Conservation (phyloP, 2,888 invertebrate genomes). For the Synergus itoensis region DNA sequence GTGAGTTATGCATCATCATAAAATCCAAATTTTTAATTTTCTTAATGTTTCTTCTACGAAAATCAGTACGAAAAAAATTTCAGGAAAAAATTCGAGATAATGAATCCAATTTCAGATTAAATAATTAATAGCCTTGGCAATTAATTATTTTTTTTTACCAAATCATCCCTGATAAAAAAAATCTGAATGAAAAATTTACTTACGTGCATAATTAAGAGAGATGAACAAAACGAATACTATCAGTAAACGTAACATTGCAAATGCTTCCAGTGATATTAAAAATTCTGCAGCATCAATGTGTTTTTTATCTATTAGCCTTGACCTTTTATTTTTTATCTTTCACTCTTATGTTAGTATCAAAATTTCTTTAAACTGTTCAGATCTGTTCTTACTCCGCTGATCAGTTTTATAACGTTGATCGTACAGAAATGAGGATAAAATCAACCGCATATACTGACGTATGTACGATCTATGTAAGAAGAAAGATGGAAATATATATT, state of each 20-base stretch:
- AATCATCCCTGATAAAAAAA: background rate
- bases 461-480: conserved; percentile 1
- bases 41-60: background rate
- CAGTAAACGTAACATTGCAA: conserved; percentile 4
- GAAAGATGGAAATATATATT: conserved; percentile 5
- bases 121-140: too few species aligned
- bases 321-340: background rate
- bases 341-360: background rate
- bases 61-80: background rate
- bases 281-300: background rate
- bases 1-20: background rate
- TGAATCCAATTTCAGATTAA: too few species aligned
- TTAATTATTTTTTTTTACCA: background rate
- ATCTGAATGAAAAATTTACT: conserved; percentile 14
- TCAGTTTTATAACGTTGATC: background rate
- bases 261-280: background rate
- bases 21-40: background rate
- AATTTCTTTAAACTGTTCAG: background rate
- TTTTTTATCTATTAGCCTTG: background rate
- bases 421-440: background rate
- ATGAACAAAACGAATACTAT: conserved; percentile 8
- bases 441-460: background rate
- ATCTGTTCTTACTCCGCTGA: background rate
- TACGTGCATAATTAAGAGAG: conserved; percentile 11
- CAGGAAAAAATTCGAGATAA: too few species aligned